Evolutionary conservation across 2,888 invertebrate species (phyloP), one percentile per base, ranked within the genome.

Genomic region (Linyphia triangularis): DNA sequence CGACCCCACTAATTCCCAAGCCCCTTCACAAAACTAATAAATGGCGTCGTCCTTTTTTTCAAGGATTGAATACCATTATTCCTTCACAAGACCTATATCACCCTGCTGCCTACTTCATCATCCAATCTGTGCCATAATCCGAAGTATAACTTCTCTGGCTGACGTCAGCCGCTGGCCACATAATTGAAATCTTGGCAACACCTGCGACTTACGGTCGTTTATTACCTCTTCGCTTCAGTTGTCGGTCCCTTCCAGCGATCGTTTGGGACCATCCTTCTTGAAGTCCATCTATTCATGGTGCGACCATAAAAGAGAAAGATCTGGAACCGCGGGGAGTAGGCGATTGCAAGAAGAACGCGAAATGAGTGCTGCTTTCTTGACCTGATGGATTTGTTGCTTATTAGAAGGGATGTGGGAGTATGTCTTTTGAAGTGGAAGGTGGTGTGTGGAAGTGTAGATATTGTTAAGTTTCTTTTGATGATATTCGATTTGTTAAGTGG

Each of bases 141-240:
- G 7, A 40, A 30, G 19, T 73, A 26, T 63, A 37, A 61, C 59
- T 22, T n/a, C n/a, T n/a, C n/a, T n/a, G n/a, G n/a, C 30, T 59
- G 59, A 40, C 30, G 16, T 26, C 57, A 70, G 69, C 69, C 51
- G 59, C 9, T 69, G 13, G 69, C 81, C 69, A 33, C 69, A 67
- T 69, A 81, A 81, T 81, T 81, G 69, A 81, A 81, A 69, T 57
- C n/a, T 26, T 33, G 69, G 51, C 28, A 82, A 82, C 82, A 72
- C 82, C 72, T 82, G 70, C 43, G 82, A 82, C 82, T 72, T 61
- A 4, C 5, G 43, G 82, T 82, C 82, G 70, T 82, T 72, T 82
- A 82, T 82, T 82, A 72, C 82, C 63, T 72, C 61, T 40, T 9
- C 43, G 13, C 63, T 33, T 33, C 16, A 51, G 30, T 33, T n/a